A percentile compares a stretch with the other conserved stretches of the same genome.
These are phyloP conservation scores for Drosophila sproati DNA, from an alignment of 1,140 invertebrate genomes.

Conservation along the genomic window DNA sequence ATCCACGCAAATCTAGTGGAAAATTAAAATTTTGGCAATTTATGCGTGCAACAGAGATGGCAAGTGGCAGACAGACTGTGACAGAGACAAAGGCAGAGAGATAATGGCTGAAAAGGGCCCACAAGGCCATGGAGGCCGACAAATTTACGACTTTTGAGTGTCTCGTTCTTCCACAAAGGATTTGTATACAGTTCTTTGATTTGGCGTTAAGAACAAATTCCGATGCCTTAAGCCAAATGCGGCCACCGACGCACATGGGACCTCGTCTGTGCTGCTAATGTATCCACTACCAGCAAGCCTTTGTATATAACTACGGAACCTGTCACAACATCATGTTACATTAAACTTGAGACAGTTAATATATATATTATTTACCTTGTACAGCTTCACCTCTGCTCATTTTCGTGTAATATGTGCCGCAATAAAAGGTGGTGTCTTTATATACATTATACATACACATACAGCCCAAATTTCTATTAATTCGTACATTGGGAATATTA, in stretches of 20 bases:
- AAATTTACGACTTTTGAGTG: conserved; percentile 38
- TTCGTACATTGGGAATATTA: too few relatives aligned
- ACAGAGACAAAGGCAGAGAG: conserved; percentile 8
- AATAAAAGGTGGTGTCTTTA: background rate
- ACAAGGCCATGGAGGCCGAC: background rate
- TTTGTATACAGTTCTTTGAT: conserved; percentile 20
- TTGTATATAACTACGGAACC: background rate
- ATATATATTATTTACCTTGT: conserved; percentile 9
- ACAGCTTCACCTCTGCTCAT: background rate
- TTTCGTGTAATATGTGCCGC: background rate
- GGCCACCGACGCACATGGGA: conserved; percentile 14
- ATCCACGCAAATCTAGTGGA: conserved; percentile 73
- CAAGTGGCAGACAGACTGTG: background rate
- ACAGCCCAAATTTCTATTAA: too few relatives aligned
- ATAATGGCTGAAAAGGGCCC: conserved; percentile 14
- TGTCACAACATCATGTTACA: conserved; percentile 3
- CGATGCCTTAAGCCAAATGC: conserved; percentile 15
- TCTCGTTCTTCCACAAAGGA: conserved; percentile 20
- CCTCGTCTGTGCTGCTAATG: background rate
- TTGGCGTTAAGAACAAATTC: conserved; percentile 6
- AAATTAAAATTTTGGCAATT: conserved; percentile 73
- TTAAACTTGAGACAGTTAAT: conserved; percentile 5
- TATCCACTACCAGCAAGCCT: background rate
- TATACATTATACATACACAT: background rate
- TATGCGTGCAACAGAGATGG: conserved; percentile 37